Percentiles rank a stretch among this genome's conserved stretches.
Conservation (phyloP, 2,113 vertebrate species). For the Pangasianodon gigas region DNA sequence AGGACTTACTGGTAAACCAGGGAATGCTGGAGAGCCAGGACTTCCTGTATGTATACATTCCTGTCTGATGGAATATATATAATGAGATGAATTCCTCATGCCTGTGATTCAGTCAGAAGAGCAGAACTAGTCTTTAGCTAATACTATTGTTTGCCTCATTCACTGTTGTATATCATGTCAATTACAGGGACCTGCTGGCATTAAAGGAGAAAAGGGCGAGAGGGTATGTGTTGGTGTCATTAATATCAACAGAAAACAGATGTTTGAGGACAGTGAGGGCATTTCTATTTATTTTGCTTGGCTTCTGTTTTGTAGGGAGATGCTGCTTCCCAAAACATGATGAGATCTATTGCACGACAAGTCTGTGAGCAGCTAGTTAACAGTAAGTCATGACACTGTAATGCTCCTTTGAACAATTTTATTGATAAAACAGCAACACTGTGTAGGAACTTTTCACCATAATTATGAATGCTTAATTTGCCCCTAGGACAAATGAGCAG, state of each 20-base stretch:
- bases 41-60: slow-evolving; percentile 76
- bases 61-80: neutral
- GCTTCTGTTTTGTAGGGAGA: slow-evolving; percentile 82
- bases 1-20: slow-evolving; percentile 88
- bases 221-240: slow-evolving; percentile 76
- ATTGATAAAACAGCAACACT: neutral
- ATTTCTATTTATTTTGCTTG: slow-evolving; percentile 26
- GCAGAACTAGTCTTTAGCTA: neutral
- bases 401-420: neutral
- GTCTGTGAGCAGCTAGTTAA: slow-evolving; percentile 97
- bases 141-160: neutral
- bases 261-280: neutral
- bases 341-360: slow-evolving; percentile 97
- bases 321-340: slow-evolving; percentile 94
- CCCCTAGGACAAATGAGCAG: slow-evolving; percentile 91
- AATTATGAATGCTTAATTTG: neutral
- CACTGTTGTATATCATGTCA: slow-evolving; percentile 45
- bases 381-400: slow-evolving; percentile 73
- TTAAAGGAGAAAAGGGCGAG: slow-evolving; percentile 96
- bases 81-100: neutral
- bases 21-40: slow-evolving; percentile 88
- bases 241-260: neutral
- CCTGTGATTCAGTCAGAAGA: neutral
- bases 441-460: neutral
- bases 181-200: slow-evolving; percentile 83